phyloP scores from a whole-genome alignment of 1,140 invertebrate species.

The Cardiocondyla obscurior region DNA sequence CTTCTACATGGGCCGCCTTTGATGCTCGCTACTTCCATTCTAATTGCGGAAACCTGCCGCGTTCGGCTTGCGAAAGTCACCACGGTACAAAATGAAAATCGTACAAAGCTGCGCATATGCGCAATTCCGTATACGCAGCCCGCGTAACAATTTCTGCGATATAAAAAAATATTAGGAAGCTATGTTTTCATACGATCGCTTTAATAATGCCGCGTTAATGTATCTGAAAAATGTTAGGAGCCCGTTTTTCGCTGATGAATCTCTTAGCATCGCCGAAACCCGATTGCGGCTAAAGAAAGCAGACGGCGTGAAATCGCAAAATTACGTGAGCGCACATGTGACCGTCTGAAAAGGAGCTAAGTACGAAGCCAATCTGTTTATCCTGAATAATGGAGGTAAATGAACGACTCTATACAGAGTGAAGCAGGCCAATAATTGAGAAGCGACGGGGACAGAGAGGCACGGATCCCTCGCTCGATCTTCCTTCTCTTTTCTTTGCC shows the following conservation, averaged over 20 bases:
- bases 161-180: neutral
- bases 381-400: conserved; percentile 81
- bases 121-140: neutral
- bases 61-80: conserved; percentile 60
- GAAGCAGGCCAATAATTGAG: conserved; percentile 77
- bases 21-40: conserved; percentile 71
- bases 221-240: neutral
- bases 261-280: neutral
- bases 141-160: neutral
- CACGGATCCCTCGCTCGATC: conserved; percentile 45
- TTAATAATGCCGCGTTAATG: neutral
- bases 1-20: conserved; percentile 76
- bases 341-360: conserved; percentile 74
- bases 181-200: neutral
- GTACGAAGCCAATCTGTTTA: conserved; percentile 79
- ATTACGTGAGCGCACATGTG: conserved; percentile 13
- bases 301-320: neutral
- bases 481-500: conserved; percentile 58
- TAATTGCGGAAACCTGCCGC: conserved; percentile 72
- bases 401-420: conserved; percentile 75
- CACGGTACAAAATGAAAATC: conserved; percentile 17
- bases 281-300: neutral
- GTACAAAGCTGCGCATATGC: neutral
- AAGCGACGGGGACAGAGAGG: conserved; percentile 68
- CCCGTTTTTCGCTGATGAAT: neutral